Percentiles rank a stretch among this genome's conserved stretches.
phyloP scores from a whole-genome alignment of 2,113 vertebrate genomes.

The Onychostruthus taczanowskii region DNA sequence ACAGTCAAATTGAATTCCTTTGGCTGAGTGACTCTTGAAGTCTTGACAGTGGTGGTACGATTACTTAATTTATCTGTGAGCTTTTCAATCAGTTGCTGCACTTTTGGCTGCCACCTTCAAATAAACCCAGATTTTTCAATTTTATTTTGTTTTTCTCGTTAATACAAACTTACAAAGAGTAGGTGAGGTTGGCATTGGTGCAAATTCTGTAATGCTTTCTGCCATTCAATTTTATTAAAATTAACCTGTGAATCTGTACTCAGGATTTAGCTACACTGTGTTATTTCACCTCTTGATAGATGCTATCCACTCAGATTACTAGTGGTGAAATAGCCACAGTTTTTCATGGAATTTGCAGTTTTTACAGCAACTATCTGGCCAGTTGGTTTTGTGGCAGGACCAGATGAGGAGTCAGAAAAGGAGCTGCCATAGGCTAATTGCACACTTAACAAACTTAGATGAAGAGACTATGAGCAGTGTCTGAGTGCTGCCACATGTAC shows the following conservation, averaged over 20 bases:
- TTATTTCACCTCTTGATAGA: neutral
- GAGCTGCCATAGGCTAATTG: neutral
- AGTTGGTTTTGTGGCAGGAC: neutral
- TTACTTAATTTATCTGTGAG: slow-evolving; percentile 61
- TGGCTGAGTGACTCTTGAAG: slow-evolving; percentile 73
- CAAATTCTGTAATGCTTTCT: neutral
- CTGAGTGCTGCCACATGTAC: neutral
- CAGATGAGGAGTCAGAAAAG: neutral
- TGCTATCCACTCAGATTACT: neutral
- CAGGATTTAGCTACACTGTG: neutral
- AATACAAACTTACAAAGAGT: neutral
- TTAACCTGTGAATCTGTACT: neutral
- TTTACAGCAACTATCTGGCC: neutral
- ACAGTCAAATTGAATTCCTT: slow-evolving; percentile 83
- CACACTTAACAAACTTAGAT: neutral
- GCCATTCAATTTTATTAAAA: neutral
- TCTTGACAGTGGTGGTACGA: slow-evolving; percentile 52
- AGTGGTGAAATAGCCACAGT: neutral
- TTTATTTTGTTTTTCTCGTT: neutral
- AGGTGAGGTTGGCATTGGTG: neutral
- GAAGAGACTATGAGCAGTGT: neutral
- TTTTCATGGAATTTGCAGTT: neutral
- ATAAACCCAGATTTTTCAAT: neutral
- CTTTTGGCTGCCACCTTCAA: slow-evolving; percentile 84
- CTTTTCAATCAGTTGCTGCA: slow-evolving; percentile 75